These are phyloP conservation scores for Brachymystax lenok DNA, from an alignment of 2,797 vertebrate species.

Conservation along the genomic window DNA sequence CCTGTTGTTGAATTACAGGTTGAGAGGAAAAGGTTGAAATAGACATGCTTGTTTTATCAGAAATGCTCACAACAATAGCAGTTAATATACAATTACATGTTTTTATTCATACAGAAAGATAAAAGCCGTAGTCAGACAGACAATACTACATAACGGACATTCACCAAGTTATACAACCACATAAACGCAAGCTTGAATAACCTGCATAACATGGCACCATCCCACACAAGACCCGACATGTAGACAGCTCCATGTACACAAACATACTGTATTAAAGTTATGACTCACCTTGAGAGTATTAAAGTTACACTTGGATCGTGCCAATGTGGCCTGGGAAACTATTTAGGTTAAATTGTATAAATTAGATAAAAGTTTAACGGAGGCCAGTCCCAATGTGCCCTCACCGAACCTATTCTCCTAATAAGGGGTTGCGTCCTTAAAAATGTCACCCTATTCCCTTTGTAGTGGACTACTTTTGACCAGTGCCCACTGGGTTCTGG, in stretches of 20 bases:
- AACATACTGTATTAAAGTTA: neutral
- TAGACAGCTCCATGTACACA: neutral
- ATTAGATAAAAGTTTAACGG: neutral
- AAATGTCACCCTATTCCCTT: neutral
- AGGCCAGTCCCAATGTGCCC: neutral
- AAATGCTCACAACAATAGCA: neutral
- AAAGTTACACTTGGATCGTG: too few species aligned
- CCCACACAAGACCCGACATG: conserved; percentile 28
- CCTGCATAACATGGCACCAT: neutral
- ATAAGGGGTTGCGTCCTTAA: neutral
- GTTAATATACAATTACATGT: neutral
- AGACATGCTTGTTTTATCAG: too few species aligned
- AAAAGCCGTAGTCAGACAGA: neutral
- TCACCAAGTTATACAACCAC: conserved; percentile 9
- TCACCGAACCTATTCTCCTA: neutral
- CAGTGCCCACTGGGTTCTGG: neutral
- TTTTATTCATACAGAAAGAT: conserved; percentile 4
- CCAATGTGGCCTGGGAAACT: too few species aligned
- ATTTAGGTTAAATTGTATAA: too few species aligned
- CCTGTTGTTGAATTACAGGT: too few species aligned
- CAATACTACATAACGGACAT: neutral
- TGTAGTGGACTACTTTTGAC: neutral
- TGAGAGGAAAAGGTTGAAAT: neutral
- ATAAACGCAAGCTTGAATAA: neutral
- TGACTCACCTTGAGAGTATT: neutral